Evolutionary conservation across 30 jellyfish, hydroid and myxozoan species (phyloP), one percentile per base, ranked within the genome.

Genomic region (Sanderia malayensis): DNA sequence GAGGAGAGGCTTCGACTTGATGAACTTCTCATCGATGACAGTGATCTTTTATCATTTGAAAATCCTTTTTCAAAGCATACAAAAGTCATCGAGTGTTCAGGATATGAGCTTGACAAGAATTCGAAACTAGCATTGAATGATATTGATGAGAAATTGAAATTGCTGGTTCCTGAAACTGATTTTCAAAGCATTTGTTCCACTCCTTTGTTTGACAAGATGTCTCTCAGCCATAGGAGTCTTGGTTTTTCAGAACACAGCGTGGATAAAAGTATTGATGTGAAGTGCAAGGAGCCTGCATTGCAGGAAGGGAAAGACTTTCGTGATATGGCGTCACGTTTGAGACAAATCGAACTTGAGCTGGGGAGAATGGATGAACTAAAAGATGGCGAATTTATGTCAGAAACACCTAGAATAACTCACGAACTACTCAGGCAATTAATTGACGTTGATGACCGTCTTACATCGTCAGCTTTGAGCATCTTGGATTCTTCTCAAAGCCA

Each of bases 1-100:
- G 72, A 46, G 37, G 96, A 87, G 74, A 44, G 70, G 55, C 61
- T 71, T 27, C 68, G 96, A 30, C 82, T 87, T 30, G 91, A 80
- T 41, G 94, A 87, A 58, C 83, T 87, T 9, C 86, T 87, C 9
- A 58, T 94, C 8, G 96, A 79, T 67, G 94, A 79, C 49, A 87
- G 75, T 57, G 96, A 87, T 46, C 31, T 87, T 11, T 45, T 87
- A n/a, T 23, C 82, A 44, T 73, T 67, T 19, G 96, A 87, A 0
- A 80, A 87, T 62, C 94, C 96, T 22, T 87, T 87, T 71, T 25
- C 96, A n/a, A 67, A 67, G 25, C 58, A 44, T 20, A 32, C 69
- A 4, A 41, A 53, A 22, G 30, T 26, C 6, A 70, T 47, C 21
- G 22, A 25, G 9, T 76, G 76, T n/a, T 47, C 75, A 23, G 85